Evolutionary conservation across 2,113 vertebrate genomes (phyloP), one percentile per base, ranked within the genome.

Genomic region (Alosa alosa): DNA sequence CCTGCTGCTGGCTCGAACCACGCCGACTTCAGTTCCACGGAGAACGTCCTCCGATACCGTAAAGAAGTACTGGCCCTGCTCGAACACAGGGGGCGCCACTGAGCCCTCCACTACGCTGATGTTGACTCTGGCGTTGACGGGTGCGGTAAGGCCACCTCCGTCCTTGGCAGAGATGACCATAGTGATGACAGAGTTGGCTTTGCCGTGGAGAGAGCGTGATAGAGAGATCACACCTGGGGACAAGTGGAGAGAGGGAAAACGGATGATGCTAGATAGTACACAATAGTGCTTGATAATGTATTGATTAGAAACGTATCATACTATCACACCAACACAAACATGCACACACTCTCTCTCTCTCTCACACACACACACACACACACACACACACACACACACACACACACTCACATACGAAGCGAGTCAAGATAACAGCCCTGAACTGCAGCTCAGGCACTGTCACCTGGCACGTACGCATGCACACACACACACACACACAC

Each of bases 41-140:
- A 95, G 94, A 20, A 94, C 90, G 22, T 99, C 97, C 89, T 99
- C 98, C 0, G 96, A 91, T 84, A 99, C 95, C 0, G 95, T 96
- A 92, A 99, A 98, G 92, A 96, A 97, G 93, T 99, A 99, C 88
- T 98, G 97, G 0, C 95, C 94, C 91, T 97, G 98, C 83, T 98
- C 96, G 50, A 99, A 99, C 89, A 97, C 89, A 0, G 98, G 98
- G 2, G 97, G 95, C 0, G 94, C 95, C 86, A 97, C 96, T 0
- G 95, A 97, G 90, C 97, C 96, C 0, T 95, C 94, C 82, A 99
- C 96, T 6, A 99, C 95, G 90, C 98, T 99, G 93, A 99, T 94
- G 90, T 99, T 99, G 50, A 99, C 97, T 49, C 92, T 91, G 89
- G 98, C 98, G 0, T 94, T 96, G 1, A 93, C 92, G 15, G 96